Evolutionary conservation across 1,140 invertebrate genomes (phyloP), one percentile per base, ranked within the genome.

Genomic region (Caenorhabditis latens): DNA sequence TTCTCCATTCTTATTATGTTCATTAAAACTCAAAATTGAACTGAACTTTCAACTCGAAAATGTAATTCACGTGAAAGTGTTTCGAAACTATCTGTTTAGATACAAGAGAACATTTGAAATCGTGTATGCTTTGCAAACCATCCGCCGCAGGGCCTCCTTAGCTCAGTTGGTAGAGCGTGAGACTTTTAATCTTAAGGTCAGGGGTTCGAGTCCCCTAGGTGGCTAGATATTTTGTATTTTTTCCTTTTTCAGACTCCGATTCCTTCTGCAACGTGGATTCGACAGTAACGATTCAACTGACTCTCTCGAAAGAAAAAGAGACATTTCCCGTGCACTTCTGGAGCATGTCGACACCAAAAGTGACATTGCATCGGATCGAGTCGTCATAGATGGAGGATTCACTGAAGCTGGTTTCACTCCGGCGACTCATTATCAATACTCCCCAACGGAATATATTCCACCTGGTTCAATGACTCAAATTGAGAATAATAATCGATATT

Each of bases 321-420:
- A 87, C 57, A 87, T 87, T 21, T 88, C 87, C 5, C 24, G 87
- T 24, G 87, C 87, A 6, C 71, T 88, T 58, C 75, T 88, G 86
- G 82, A 87, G 13, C 83, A 84, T 21, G 83, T 87, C 11, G 85
- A 79, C 58, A 67, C 65, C 40, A 55, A 58, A 53, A 84, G 86
- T 48, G 84, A 63, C 57, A 82, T 58, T 19, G 24, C 48, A 21
- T 63, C 67, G 48, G 40, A 71, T 43, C 43, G 55, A 19, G 86
- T 63, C 48, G 46, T 84, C 13, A 42, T 84, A 16, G 53, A 84
- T 58, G 57, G 82, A 8, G 53, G 82, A n/a, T 58, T 58, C 42
- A 58, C 32, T 1, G 57, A 58, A n/a, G 82, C 32, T 19, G 53
- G 82, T 14, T 84, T 84, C 53, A 24, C 57, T 19, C 32, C 57